Percentiles rank a stretch among this genome's conserved stretches.
Conservation (phyloP, 2,888 invertebrate genomes). For the Eristalis tenax region DNA sequence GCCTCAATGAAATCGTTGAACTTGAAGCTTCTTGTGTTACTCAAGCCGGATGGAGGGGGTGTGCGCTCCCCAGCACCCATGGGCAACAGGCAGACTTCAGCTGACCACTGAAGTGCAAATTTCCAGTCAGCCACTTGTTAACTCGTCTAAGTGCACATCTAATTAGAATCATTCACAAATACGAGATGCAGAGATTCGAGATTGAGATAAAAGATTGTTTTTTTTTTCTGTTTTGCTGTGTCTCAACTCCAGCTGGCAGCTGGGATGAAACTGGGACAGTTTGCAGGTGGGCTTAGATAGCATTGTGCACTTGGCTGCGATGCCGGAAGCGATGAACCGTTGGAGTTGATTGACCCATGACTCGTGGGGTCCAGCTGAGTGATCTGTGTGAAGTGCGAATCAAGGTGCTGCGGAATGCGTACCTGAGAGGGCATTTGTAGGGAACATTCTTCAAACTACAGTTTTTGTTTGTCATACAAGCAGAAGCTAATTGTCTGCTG, state of each 20-base stretch:
- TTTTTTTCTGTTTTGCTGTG: not conserved
- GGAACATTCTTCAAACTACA: too few relatives aligned
- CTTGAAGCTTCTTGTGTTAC: constrained; percentile 55
- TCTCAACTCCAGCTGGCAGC: not conserved
- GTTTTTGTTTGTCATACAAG: too few relatives aligned
- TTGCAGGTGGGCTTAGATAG: not conserved
- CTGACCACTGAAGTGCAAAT: constrained; percentile 45
- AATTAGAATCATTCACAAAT: constrained; percentile 35
- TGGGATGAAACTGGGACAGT: constrained; percentile 12
- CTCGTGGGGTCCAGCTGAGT: too few relatives aligned
- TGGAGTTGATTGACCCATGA: not conserved
- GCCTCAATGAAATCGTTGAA: constrained; percentile 58
- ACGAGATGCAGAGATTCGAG: not conserved
- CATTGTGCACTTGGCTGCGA: not conserved
- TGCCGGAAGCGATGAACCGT: not conserved
- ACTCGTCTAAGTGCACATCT: not conserved
- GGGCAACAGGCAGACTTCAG: not conserved
- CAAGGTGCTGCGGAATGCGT: too few relatives aligned
- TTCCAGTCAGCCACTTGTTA: constrained; percentile 32
- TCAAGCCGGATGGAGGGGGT: not conserved
- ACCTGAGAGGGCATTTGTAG: too few relatives aligned
- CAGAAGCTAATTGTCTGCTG: too few relatives aligned
- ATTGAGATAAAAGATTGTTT: constrained; percentile 9
- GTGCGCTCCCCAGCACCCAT: constrained; percentile 2
- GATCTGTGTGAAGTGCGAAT: too few relatives aligned